These are phyloP conservation scores for Trichonephila clavata DNA, from an alignment of 1,140 invertebrate species.

Conservation along the genomic window DNA sequence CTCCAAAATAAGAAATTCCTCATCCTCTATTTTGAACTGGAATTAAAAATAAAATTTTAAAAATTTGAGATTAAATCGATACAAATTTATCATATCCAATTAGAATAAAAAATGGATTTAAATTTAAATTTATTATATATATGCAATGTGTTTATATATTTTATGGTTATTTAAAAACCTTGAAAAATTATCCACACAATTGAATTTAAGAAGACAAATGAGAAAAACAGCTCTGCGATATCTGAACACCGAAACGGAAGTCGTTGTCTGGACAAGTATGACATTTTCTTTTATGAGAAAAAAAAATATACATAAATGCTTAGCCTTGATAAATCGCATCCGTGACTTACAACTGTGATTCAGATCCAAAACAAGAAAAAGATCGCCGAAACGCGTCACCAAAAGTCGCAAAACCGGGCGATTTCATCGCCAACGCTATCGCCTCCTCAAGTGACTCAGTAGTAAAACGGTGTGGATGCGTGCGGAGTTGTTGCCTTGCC, in stretches of 20 bases:
- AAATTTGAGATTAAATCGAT: too few species aligned
- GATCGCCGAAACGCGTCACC: neutral
- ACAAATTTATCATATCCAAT: too few species aligned
- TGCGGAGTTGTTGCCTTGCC: constrained; percentile 43
- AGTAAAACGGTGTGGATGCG: constrained; percentile 55
- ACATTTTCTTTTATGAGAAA: neutral
- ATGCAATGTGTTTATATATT: too few species aligned
- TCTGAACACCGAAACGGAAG: neutral
- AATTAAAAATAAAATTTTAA: too few species aligned
- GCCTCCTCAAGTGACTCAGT: neutral
- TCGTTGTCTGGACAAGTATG: neutral
- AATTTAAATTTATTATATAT: too few species aligned
- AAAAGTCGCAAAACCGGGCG: constrained; percentile 2
- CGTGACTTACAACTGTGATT: constrained; percentile 6
- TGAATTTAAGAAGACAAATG: too few species aligned
- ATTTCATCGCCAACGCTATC: constrained; percentile 38
- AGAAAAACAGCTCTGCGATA: too few species aligned
- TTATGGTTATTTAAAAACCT: too few species aligned
- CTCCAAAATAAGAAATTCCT: too few species aligned
- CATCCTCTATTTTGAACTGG: too few species aligned
- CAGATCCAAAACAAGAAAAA: constrained; percentile 1
- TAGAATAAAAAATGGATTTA: too few species aligned
- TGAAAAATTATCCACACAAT: too few species aligned
- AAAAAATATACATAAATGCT: neutral
- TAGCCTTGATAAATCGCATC: neutral